Evolutionary conservation across 2,888 invertebrate genomes (phyloP), one percentile per base, ranked within the genome.

Genomic region (Stramonita haemastoma): DNA sequence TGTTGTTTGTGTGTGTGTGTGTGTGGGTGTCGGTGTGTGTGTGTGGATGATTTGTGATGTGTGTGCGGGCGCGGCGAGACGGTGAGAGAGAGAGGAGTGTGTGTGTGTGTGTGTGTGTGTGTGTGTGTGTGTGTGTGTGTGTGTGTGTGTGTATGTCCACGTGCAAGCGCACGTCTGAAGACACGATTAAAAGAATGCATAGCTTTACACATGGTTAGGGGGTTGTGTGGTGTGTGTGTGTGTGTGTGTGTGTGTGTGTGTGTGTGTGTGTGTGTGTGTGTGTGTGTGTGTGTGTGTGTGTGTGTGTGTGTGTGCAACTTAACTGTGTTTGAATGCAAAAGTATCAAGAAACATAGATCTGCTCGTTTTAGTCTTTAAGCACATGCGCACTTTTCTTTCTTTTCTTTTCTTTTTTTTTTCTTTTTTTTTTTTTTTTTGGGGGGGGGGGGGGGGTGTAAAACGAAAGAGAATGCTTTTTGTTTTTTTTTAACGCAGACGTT

Each of bases 231-330:
- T 29, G 8, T 34, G 79, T 79, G 79, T 79, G 79, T 79, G 79
- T 79, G 79, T 79, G 79, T 79, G 79, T 79, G 79, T 79, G 79
- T 79, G 79, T 79, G 32, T 79, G 79, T 79, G 79, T 79, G 79
- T 29, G 79, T 29, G 79, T 29, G 79, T 79, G 79, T 29, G 32
- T 79, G 79, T 79, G 79, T 29, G 79, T 29, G 79, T 79, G 79
- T 29, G 79, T 79, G 32, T 56, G n/a, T 22, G n/a, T 56, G 66
- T 19, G 66, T 22, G 66, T 66, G 66, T 17, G n/a, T n/a, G n/a
- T n/a, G n/a, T n/a, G n/a, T n/a, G n/a, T n/a, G n/a, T n/a, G n/a
- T n/a, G n/a, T n/a, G n/a, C n/a, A n/a, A n/a, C n/a, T n/a, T n/a
- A n/a, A 46, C 46, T 46, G 46, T 46, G 8, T 46, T 46, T 46